Percentiles rank a stretch among this genome's conserved stretches.
phyloP scores from a whole-genome alignment of 2,797 vertebrate genomes.

The Gallinago solitaria region DNA sequence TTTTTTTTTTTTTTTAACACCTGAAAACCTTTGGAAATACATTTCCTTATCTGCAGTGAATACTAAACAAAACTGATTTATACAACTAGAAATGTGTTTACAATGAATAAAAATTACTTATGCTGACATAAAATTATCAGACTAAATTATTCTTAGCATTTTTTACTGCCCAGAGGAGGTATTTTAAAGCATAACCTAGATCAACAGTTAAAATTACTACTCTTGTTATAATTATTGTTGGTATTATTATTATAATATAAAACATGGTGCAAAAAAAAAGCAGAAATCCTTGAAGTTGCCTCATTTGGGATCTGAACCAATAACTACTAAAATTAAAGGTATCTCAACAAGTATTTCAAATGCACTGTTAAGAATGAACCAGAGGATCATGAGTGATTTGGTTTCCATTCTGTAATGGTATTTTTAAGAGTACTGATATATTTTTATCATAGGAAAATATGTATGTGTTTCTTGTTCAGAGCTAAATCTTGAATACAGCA shows the following conservation, averaged over 20 bases:
- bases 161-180: neutral
- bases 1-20: slow-evolving; percentile 13
- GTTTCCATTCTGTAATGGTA: neutral
- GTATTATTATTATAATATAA: slow-evolving; percentile 8
- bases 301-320: neutral
- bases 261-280: neutral
- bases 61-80: slow-evolving; percentile 70
- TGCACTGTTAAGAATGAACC: neutral
- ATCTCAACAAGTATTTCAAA: neutral
- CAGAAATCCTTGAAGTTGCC: neutral
- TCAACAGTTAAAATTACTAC: slow-evolving; percentile 56
- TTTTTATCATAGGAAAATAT: neutral
- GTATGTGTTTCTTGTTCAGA: neutral
- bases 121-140: slow-evolving; percentile 72
- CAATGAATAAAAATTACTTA: slow-evolving; percentile 75
- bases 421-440: neutral
- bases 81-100: slow-evolving; percentile 55
- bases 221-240: neutral
- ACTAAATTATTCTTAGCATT: slow-evolving; percentile 64
- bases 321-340: neutral
- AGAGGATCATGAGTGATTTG: neutral
- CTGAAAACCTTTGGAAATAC: slow-evolving; percentile 58
- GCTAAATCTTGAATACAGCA: neutral
- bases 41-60: slow-evolving; percentile 52
- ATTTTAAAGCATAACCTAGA: slow-evolving; percentile 50